Percentiles rank a stretch among this genome's conserved stretches.
These are phyloP conservation scores for Amorpha juglandis DNA, from an alignment of 2,888 invertebrate genomes.

Conservation along the genomic window DNA sequence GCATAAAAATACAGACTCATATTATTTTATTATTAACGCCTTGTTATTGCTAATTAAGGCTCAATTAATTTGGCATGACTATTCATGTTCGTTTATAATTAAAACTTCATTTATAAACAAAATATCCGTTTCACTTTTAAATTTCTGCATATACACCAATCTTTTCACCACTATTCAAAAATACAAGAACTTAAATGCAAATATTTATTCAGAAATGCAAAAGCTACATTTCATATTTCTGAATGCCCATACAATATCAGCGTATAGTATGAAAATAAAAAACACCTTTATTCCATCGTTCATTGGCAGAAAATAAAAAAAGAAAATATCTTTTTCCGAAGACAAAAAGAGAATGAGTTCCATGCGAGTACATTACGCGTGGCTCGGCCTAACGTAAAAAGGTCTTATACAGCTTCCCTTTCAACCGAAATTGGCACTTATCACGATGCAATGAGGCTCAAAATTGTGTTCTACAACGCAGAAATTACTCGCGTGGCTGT, in stretches of 20 bases:
- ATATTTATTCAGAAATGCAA: conserved; percentile 14
- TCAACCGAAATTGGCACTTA: conserved; percentile 54
- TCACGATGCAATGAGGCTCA: conserved; percentile 46
- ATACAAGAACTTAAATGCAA: conserved; percentile 6
- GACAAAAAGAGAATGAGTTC: conserved; percentile 51
- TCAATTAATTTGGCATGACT: too few species aligned
- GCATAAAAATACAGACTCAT: too few species aligned
- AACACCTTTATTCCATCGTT: conserved; percentile 34
- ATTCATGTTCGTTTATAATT: neutral
- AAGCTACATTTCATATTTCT: conserved; percentile 27
- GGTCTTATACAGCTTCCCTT: conserved; percentile 46
- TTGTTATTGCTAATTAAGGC: too few species aligned
- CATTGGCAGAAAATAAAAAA: conserved; percentile 39
- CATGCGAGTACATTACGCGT: conserved; percentile 62
- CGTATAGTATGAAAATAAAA: conserved; percentile 24
- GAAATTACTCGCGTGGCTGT: conserved; percentile 55
- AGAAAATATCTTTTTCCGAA: conserved; percentile 37
- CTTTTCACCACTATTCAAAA: neutral
- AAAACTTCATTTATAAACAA: neutral
- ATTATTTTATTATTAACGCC: too few species aligned
- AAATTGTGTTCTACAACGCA: conserved; percentile 46
- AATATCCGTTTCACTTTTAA: neutral
- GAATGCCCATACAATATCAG: conserved; percentile 29
- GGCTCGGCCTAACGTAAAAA: conserved; percentile 48
- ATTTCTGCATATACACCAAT: neutral